phyloP scores from a whole-genome alignment of 2,888 invertebrate genomes.

The Aphrophora alni region DNA sequence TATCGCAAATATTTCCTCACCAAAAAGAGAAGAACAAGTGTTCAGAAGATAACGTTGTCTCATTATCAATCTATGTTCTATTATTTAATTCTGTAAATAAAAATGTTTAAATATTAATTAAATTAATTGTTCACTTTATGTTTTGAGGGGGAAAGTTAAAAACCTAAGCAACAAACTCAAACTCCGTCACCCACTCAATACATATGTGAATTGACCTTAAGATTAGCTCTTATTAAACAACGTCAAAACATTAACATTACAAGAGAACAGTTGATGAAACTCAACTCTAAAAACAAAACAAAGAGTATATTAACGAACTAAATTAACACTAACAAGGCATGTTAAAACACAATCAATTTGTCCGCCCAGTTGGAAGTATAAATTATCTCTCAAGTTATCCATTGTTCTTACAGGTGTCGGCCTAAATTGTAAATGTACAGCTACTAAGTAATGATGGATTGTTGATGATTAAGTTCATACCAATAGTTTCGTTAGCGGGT shows the following conservation, averaged over 20 bases:
- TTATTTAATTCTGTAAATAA: too few species aligned
- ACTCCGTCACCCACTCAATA: too few species aligned
- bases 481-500: background rate
- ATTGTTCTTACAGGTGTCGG: slow-evolving; percentile 1
- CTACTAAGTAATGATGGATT: background rate
- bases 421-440: background rate
- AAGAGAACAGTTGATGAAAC: background rate
- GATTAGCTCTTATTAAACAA: background rate
- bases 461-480: background rate
- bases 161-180: too few species aligned
- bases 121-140: too few species aligned
- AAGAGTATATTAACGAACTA: background rate
- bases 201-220: too few species aligned
- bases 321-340: background rate
- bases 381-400: background rate
- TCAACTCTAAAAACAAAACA: background rate
- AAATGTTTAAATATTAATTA: too few species aligned
- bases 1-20: too few species aligned
- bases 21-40: too few species aligned
- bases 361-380: background rate
- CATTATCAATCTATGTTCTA: too few species aligned
- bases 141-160: too few species aligned
- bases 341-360: slow-evolving; percentile 1
- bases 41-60: too few species aligned
- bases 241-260: background rate